Evolutionary conservation across 2,797 vertebrate species (phyloP), one percentile per base, ranked within the genome.

Genomic region (Limnodromus scolopaceus): DNA sequence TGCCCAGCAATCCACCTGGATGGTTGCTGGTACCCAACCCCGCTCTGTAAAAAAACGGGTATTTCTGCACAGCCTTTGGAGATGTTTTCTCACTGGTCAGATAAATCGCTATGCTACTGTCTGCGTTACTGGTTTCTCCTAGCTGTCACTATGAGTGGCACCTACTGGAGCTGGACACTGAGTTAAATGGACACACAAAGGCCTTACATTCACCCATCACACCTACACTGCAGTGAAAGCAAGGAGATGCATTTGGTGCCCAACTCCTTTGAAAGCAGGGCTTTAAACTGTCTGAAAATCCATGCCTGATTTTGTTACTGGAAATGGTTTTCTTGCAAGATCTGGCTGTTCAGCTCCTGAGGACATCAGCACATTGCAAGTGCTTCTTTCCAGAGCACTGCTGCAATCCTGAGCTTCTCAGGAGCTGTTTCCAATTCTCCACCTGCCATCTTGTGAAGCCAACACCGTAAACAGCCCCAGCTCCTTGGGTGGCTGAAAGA

Each of bases 401-500:
- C 45, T 75, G 48, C 79, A 89, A 75, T 25, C 30, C 60, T n/a
- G 48, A 96, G 60, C 71, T 85, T 60, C 87, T 92, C 75, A 39
- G 71, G 41, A 95, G 81, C 68, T 18, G 48, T 54, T 89, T 87
- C 71, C 74, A 87, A 78, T 92, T 87, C 60, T 89, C 82, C 32
- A 77, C 92, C 95, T 87, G 78, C 93, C 92, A 89, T 93, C 91
- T 95, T 95, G 78, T 54, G 89, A 93, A 86, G 90, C 28, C 0
- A 0, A 87, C 61, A 45, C 30, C 0, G 1, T 78, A 84, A 96
- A 92, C 84, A 83, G 45, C 78, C 65, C 39, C 87, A 89, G 78
- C 71, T 92, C 87, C 87, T 96, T 15, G 68, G 64, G 84, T 46
- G 84, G 78, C 87, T 93, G 79, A 96, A 71, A 96, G 74, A 97